Evolutionary conservation across 2,797 vertebrate species (phyloP).

Genomic region (Halcyon leucocephala): DNA sequence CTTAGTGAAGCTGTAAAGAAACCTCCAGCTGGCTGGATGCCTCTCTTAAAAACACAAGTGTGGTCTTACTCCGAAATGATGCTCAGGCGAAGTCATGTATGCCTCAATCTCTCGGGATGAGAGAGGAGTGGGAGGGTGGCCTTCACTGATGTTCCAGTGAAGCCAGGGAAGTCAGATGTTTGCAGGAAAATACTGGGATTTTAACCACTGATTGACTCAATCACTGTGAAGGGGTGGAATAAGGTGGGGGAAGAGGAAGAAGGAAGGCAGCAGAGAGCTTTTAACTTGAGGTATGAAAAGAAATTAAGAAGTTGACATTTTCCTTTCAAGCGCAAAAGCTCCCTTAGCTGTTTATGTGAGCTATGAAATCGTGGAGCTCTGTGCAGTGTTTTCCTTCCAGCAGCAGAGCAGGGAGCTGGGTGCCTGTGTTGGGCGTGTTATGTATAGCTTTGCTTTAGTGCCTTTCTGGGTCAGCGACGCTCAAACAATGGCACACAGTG

Average conservation of each 20-base stretch:
- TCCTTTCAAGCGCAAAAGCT: background rate
- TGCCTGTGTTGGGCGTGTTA: background rate
- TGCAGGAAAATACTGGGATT: background rate
- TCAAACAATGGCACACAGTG: background rate
- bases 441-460: background rate
- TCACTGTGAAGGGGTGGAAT: background rate
- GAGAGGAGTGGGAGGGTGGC: background rate
- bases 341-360: background rate
- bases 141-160: background rate
- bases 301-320: background rate
- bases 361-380: background rate
- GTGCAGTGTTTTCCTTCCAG: background rate
- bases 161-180: background rate
- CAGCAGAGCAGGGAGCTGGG: background rate
- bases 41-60: background rate
- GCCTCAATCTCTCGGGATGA: background rate
- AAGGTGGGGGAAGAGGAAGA: background rate
- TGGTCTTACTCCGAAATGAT: background rate
- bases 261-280: background rate
- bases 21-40: slow-evolving; percentile 28
- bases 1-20: slow-evolving; percentile 30
- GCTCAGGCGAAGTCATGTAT: background rate
- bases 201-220: background rate
- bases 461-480: slow-evolving; percentile 34
- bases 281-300: background rate